These are phyloP conservation scores for Tetragonula carbonaria DNA, from an alignment of 2,888 invertebrate species.

Conservation along the genomic window DNA sequence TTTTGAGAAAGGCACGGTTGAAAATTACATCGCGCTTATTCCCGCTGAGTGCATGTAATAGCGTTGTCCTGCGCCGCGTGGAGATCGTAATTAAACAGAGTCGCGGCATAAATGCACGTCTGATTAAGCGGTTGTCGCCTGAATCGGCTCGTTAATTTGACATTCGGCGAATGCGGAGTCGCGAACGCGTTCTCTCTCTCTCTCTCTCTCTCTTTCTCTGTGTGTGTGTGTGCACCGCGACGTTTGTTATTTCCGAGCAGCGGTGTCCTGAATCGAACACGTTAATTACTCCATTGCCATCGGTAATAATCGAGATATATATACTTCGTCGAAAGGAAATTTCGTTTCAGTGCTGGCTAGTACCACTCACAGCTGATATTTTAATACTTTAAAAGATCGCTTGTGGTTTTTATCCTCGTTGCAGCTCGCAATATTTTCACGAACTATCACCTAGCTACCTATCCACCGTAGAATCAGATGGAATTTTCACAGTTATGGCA, in stretches of 20 bases:
- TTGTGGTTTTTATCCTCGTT: too few relatives aligned
- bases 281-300: constrained; percentile 29
- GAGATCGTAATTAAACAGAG: constrained; percentile 59
- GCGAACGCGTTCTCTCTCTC: not conserved
- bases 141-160: constrained; percentile 63
- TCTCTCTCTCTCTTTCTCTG: too few relatives aligned
- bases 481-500: not conserved
- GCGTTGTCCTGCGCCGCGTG: constrained; percentile 14
- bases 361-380: too few relatives aligned
- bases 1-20: constrained; percentile 20
- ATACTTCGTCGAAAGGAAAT: not conserved
- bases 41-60: constrained; percentile 30
- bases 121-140: constrained; percentile 64
- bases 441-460: not conserved
- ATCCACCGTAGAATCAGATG: not conserved
- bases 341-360: not conserved
- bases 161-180: constrained; percentile 41
- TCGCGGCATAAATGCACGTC: constrained; percentile 51
- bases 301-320: constrained; percentile 23
- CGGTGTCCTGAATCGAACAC: not conserved
- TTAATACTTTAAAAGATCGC: too few relatives aligned
- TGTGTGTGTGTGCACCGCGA: not conserved
- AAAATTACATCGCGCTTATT: constrained; percentile 42
- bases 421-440: not conserved
- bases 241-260: constrained; percentile 44